These are phyloP conservation scores for Phaonia tiefii DNA, from an alignment of 2,888 invertebrate species.

Conservation along the genomic window DNA sequence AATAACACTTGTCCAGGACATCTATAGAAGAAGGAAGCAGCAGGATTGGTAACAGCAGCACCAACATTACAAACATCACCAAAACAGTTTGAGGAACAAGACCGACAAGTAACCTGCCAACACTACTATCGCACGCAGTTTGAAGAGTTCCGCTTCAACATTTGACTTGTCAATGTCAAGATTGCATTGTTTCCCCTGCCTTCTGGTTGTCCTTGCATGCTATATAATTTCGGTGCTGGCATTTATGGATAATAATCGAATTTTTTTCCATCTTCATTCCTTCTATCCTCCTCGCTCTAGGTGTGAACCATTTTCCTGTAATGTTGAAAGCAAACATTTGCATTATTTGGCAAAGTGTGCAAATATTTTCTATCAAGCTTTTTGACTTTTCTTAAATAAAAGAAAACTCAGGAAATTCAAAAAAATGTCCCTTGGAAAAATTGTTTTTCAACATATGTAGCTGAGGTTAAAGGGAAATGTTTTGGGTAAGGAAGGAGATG, in stretches of 20 bases:
- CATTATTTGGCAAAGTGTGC: conserved; percentile 34
- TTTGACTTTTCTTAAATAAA: conserved; percentile 17
- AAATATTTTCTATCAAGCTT: conserved; percentile 47
- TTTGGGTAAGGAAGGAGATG: neutral
- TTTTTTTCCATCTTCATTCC: conserved; percentile 10
- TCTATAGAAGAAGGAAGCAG: too few species aligned
- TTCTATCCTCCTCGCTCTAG: too few species aligned
- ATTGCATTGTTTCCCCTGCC: neutral
- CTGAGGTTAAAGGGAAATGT: neutral
- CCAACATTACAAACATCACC: neutral
- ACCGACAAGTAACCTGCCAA: neutral
- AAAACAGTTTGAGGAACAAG: neutral
- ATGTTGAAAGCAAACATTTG: too few species aligned
- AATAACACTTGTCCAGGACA: too few species aligned
- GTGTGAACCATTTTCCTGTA: neutral
- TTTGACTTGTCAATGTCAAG: neutral
- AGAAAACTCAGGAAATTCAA: conserved; percentile 42
- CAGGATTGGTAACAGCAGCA: too few species aligned
- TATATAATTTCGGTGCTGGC: neutral
- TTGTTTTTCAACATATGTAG: too few species aligned
- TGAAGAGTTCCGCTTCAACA: neutral
- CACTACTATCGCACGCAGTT: neutral
- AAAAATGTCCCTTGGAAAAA: too few species aligned
- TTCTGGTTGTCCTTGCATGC: neutral
- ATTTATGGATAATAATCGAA: conserved; percentile 27